Conservation (phyloP, 1,140 invertebrate genomes). For the Pissodes strobi region DNA sequence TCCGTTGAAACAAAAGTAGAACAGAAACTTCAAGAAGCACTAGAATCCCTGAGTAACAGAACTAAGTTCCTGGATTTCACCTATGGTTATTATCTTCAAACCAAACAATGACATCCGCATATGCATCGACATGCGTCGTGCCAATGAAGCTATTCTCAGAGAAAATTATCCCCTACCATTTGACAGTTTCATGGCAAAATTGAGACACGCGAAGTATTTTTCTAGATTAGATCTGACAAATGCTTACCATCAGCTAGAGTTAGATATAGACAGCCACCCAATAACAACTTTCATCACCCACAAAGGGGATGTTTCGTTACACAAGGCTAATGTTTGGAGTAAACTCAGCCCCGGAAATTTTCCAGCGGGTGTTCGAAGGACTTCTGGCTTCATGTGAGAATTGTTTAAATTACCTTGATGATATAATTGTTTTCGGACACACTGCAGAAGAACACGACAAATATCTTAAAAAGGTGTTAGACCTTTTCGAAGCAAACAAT, state of each 20-base stretch:
- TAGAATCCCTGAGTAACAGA: constrained; percentile 28
- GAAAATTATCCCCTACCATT: constrained; percentile 44
- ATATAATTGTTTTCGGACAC: constrained; percentile 29
- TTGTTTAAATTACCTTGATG: constrained; percentile 31
- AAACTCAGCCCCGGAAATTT: too few relatives aligned
- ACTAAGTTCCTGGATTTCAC: constrained; percentile 42
- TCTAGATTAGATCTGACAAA: constrained; percentile 43
- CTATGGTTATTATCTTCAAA: constrained; percentile 33
- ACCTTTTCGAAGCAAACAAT: constrained; percentile 27
- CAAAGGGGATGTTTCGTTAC: constrained; percentile 52
- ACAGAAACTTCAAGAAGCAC: constrained; percentile 34
- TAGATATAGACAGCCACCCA: constrained; percentile 40
- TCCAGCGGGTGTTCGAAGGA: constrained; percentile 26
- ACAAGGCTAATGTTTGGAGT: constrained; percentile 43
- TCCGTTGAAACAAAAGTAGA: constrained; percentile 32
- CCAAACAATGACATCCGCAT: constrained; percentile 42
- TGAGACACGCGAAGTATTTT: constrained; percentile 25
- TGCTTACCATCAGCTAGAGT: constrained; percentile 48
- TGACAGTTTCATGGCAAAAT: constrained; percentile 38
- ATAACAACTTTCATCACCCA: constrained; percentile 54
- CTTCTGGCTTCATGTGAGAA: too few relatives aligned
- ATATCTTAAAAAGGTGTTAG: constrained; percentile 25
- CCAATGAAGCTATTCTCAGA: constrained; percentile 45
- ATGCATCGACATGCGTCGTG: constrained; percentile 47
- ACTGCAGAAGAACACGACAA: constrained; percentile 21